Conservation (phyloP, 2,888 invertebrate species). For the Phymatocera aterrima region DNA sequence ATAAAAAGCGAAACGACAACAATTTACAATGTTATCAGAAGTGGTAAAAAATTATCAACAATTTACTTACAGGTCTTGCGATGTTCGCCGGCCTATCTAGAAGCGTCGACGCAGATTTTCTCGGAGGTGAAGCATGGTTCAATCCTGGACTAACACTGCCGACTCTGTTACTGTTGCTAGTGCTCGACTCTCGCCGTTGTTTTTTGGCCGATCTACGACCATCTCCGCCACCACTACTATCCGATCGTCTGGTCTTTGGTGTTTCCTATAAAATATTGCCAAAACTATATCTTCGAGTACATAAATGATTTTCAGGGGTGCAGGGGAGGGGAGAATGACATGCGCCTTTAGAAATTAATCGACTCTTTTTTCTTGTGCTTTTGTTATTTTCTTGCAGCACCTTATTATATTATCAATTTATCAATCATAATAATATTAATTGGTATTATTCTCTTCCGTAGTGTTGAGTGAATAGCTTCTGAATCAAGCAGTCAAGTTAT, state of each 20-base stretch:
- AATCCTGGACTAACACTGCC: constrained; percentile 74
- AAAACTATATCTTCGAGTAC: neutral
- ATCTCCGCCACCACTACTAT: constrained; percentile 63
- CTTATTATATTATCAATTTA: no score
- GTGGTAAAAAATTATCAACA: constrained; percentile 4
- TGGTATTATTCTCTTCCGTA: neutral
- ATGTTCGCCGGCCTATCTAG: constrained; percentile 83
- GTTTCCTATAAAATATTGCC: constrained; percentile 62
- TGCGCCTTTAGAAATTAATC: no score
- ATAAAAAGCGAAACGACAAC: no score
- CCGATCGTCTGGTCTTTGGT: constrained; percentile 69
- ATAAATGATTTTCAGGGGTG: neutral
- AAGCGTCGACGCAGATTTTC: constrained; percentile 76
- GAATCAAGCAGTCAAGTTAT: no score
- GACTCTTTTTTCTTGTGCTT: no score
- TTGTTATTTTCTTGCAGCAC: no score
- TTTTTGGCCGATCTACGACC: constrained; percentile 69
- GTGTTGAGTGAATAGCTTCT: no score
- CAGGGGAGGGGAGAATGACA: no score
- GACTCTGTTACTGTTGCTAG: constrained; percentile 75
- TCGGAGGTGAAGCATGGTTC: constrained; percentile 77
- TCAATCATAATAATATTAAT: no score
- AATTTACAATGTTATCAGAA: no score
- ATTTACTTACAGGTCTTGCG: constrained; percentile 81
- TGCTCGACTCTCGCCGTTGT: constrained; percentile 73